Conservation (phyloP, 2,113 vertebrate genomes). For the Piaya cayana region DNA sequence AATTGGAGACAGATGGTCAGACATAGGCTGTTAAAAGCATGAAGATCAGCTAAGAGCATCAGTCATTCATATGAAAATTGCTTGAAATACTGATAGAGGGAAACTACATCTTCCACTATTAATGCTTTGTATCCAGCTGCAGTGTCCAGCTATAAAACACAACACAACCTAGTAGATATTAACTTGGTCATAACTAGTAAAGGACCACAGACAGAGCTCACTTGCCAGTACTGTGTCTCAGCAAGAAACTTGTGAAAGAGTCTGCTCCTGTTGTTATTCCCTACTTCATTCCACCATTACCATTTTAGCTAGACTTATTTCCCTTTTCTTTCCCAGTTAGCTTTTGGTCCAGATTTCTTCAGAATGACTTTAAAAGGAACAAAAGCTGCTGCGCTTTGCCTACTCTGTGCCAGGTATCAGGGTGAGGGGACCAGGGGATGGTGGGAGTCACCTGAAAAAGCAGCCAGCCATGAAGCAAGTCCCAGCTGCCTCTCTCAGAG, state of each 20-base stretch:
- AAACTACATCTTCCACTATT: neutral
- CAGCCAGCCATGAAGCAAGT: neutral
- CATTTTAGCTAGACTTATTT: neutral
- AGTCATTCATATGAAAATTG: neutral
- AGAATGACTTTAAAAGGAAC: neutral
- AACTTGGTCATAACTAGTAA: neutral
- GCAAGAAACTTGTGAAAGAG: neutral
- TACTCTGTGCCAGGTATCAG: neutral
- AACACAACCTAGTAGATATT: rapidly evolving
- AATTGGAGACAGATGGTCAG: conserved; percentile 22
- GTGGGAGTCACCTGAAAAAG: neutral
- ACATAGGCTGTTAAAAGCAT: neutral
- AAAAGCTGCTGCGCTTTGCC: neutral
- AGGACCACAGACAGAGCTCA: neutral
- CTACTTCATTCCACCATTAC: neutral
- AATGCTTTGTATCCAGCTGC: neutral
- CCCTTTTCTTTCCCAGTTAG: neutral
- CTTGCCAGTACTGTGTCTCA: neutral
- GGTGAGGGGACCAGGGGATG: neutral
- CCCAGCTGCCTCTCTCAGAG: neutral
- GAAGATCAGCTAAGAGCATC: conserved; percentile 26
- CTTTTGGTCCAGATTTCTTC: neutral
- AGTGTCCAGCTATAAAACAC: neutral
- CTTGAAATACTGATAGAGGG: neutral
- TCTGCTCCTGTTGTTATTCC: neutral